A percentile compares a stretch with the other conserved stretches of the same genome.
Evolutionary conservation across 1,140 invertebrate genomes (phyloP).

Genomic region (Drosophila santomea): DNA sequence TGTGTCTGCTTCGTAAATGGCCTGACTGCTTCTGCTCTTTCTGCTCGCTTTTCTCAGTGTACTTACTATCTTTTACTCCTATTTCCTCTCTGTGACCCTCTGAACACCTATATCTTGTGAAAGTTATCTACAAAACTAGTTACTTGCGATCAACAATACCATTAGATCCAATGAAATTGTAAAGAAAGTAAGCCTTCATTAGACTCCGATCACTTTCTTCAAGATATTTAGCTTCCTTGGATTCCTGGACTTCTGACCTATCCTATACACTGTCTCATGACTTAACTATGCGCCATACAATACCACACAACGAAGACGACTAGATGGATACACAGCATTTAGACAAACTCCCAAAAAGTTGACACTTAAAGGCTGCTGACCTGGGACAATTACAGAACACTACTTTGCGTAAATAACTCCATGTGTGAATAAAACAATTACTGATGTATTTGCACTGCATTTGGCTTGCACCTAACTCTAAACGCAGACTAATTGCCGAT

Average conservation of each 20-base stretch:
- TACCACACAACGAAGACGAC: neutral
- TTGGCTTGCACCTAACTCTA: slow-evolving; percentile 20
- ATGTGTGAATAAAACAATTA: slow-evolving; percentile 5
- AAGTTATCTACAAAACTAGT: neutral
- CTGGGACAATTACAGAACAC: neutral
- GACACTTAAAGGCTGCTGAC: neutral
- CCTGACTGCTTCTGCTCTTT: slow-evolving; percentile 7
- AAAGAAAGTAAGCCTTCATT: neutral
- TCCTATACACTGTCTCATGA: neutral
- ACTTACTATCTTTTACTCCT: neutral
- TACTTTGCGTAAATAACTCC: neutral
- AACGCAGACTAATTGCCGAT: slow-evolving; percentile 9
- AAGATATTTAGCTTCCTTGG: neutral
- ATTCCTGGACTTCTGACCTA: neutral
- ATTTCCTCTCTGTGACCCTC: neutral
- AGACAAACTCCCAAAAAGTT: neutral
- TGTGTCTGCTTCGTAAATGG: slow-evolving; percentile 36
- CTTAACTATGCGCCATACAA: neutral
- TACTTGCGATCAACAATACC: too few species aligned
- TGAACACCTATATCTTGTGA: neutral
- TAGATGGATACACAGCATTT: neutral
- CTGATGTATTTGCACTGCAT: slow-evolving; percentile 3
- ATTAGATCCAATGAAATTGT: neutral
- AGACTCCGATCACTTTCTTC: neutral
- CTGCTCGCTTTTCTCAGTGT: slow-evolving; percentile 5